Evolutionary conservation across 2,888 invertebrate genomes (phyloP).

Genomic region (Charanyca ferruginea): DNA sequence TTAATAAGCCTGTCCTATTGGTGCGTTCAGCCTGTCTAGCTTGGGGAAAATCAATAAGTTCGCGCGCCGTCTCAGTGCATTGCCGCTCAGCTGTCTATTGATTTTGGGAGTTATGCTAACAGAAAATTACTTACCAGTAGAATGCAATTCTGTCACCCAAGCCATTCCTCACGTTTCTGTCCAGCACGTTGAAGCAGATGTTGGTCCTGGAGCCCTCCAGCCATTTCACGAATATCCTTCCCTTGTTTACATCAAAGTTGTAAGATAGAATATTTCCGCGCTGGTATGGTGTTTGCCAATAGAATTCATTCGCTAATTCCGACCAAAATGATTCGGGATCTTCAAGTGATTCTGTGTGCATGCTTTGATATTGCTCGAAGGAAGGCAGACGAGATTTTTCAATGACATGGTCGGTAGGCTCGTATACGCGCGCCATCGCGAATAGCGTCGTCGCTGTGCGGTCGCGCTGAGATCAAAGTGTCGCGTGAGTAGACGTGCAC

Average conservation of each 20-base stretch:
- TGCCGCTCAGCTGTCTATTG: constrained; percentile 85
- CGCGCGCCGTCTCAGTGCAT: constrained; percentile 84
- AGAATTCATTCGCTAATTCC: constrained; percentile 97
- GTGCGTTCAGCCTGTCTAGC: constrained; percentile 39
- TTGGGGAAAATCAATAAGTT: constrained; percentile 83
- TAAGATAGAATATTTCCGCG: constrained; percentile 95
- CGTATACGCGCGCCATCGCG: constrained; percentile 93
- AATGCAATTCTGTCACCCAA: constrained; percentile 97
- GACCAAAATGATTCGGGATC: constrained; percentile 98
- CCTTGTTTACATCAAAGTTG: constrained; percentile 97
- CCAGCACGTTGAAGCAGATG: constrained; percentile 98
- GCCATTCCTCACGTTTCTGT: constrained; percentile 97
- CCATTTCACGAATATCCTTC: constrained; percentile 98
- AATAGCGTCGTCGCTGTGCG: constrained; percentile 44
- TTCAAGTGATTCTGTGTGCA: constrained; percentile 96
- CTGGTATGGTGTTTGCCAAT: constrained; percentile 96
- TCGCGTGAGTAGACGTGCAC: constrained; percentile 36
- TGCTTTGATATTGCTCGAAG: constrained; percentile 94
- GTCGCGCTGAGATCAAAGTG: constrained; percentile 43
- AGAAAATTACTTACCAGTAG: constrained; percentile 95
- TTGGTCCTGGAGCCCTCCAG: constrained; percentile 98
- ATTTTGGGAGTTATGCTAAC: constrained; percentile 71
- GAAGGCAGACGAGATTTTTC: constrained; percentile 91
- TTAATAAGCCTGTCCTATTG: constrained; percentile 27
- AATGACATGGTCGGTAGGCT: constrained; percentile 92